A percentile compares a stretch with the other conserved stretches of the same genome.
Evolutionary conservation across 2,797 vertebrate genomes (phyloP).

Genomic region (Menidia menidia): DNA sequence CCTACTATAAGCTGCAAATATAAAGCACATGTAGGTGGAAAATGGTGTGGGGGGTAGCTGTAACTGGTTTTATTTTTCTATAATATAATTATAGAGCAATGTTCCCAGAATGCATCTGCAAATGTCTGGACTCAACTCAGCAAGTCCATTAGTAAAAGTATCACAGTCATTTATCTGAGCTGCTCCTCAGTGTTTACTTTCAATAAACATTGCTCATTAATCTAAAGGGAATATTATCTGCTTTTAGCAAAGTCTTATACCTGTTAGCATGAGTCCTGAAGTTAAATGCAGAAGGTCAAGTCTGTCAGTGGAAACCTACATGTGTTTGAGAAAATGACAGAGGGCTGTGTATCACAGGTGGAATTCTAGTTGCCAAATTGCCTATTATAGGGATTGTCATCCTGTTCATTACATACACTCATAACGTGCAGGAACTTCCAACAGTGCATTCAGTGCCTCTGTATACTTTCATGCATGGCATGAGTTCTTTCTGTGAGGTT

Average conservation of each 20-base stretch:
- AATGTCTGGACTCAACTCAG: conserved; percentile 65
- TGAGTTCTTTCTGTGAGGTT: conserved; percentile 36
- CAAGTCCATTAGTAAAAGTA: conserved; percentile 71
- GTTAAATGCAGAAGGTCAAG: conserved; percentile 23
- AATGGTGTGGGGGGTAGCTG: background rate
- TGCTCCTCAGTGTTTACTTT: conserved; percentile 60
- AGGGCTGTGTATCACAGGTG: conserved; percentile 7
- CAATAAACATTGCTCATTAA: conserved; percentile 39
- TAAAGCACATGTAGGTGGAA: background rate
- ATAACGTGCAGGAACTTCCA: conserved; percentile 51
- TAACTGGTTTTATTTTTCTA: background rate
- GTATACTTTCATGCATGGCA: conserved; percentile 14
- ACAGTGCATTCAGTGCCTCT: conserved; percentile 31
- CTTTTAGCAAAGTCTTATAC: conserved; percentile 37
- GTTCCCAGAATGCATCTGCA: conserved; percentile 1
- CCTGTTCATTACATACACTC: conserved; percentile 36
- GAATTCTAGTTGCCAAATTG: conserved; percentile 26
- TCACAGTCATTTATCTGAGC: conserved; percentile 59
- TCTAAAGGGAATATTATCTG: conserved; percentile 55
- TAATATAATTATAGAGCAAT: background rate
- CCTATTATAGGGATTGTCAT: conserved; percentile 24
- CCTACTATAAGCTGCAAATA: background rate
- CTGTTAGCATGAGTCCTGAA: conserved; percentile 33
- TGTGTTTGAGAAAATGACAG: background rate
- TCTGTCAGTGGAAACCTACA: conserved; percentile 33